phyloP scores from a whole-genome alignment of 2,797 vertebrate genomes.

The Nannoperca australis region DNA sequence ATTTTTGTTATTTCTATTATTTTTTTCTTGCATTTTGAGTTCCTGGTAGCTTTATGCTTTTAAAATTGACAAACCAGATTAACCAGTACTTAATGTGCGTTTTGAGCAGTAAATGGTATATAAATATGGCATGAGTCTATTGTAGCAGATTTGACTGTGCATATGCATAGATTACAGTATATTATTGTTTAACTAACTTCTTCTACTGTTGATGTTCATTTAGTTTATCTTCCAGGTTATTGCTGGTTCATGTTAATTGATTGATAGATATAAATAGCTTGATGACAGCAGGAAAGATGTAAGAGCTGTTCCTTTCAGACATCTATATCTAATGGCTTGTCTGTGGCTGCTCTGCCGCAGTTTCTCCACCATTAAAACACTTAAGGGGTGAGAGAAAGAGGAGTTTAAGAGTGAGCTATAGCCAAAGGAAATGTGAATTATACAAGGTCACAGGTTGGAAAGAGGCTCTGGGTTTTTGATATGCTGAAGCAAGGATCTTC shows the following conservation, averaged over 20 bases:
- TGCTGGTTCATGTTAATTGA: conserved; percentile 36
- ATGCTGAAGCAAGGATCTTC: conserved; percentile 51
- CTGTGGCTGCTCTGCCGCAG: conserved; percentile 62
- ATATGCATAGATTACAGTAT: neutral
- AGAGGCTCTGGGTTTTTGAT: conserved; percentile 38
- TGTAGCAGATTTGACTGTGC: neutral
- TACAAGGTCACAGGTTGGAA: conserved; percentile 61
- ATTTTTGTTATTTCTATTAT: too few species aligned
- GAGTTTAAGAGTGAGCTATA: conserved; percentile 51
- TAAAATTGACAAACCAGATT: too few species aligned
- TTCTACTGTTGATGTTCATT: conserved; percentile 11
- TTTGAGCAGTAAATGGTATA: neutral
- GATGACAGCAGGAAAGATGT: conserved; percentile 51
- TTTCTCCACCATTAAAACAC: conserved; percentile 71
- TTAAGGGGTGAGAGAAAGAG: conserved; percentile 54
- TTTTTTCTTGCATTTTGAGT: neutral
- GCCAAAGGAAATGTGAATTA: conserved; percentile 73
- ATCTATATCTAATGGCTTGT: conserved; percentile 67
- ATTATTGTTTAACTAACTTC: neutral
- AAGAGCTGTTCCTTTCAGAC: conserved; percentile 46
- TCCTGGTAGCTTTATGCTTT: neutral
- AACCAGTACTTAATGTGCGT: neutral
- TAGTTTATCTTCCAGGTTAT: conserved; percentile 13
- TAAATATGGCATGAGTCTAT: neutral
- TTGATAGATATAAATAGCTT: conserved; percentile 58